Conservation (phyloP, 2,888 invertebrate genomes). For the Agrilus cyanescens region DNA sequence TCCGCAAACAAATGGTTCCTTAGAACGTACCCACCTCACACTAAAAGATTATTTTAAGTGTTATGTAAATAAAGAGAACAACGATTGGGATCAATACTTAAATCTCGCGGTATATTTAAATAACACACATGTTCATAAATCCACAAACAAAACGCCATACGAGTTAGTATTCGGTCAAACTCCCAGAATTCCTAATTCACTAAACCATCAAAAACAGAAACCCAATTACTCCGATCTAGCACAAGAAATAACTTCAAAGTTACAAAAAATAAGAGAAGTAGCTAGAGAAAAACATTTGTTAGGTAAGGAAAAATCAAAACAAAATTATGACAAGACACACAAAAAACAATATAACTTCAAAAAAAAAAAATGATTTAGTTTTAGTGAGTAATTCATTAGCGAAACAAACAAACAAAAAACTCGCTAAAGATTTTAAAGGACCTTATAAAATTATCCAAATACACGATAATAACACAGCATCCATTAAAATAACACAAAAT, state of each 20-base stretch:
- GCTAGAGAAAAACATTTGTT: constrained; percentile 10
- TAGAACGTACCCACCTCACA: no score
- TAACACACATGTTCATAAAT: constrained; percentile 1
- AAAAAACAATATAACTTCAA: constrained; percentile 3
- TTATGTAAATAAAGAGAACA: not conserved
- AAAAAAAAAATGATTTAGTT: constrained; percentile 4
- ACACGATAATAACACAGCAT: constrained; percentile 3
- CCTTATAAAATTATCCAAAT: constrained; percentile 9
- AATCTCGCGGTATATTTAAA: not conserved
- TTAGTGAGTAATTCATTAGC: constrained; percentile 1
- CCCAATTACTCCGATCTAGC: constrained; percentile 6
- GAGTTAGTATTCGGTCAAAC: constrained; percentile 4
- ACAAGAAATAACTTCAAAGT: constrained; percentile 6
- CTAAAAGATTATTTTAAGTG: constrained; percentile 1
- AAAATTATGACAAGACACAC: constrained; percentile 2
- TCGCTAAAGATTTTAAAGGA: constrained; percentile 6
- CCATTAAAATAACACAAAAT: no score
- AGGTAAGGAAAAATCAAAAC: constrained; percentile 8
- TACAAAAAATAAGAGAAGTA: constrained; percentile 5
- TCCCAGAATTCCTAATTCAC: constrained; percentile 7
- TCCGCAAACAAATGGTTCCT: no score
- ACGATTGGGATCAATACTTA: constrained; percentile 3
- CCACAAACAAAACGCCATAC: not conserved
- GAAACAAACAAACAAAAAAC: constrained; percentile 7
- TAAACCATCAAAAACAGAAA: constrained; percentile 5